Evolutionary conservation across 1,140 invertebrate species (phyloP).

Genomic region (Brachionus calyciflorus): DNA sequence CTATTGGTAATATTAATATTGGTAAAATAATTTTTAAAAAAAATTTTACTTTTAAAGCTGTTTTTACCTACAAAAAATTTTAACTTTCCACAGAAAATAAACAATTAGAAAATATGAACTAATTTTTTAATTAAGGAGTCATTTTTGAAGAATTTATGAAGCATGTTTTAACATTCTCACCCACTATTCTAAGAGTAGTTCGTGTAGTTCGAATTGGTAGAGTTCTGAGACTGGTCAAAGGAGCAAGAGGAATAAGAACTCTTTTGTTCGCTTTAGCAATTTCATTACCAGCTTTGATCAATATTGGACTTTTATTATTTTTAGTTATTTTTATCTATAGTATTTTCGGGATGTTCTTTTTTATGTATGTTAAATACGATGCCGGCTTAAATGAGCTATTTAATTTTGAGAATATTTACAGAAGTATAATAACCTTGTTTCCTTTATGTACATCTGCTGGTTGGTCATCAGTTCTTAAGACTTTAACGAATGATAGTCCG

Average conservation of each 20-base stretch:
- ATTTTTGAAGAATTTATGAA: constrained; percentile 91
- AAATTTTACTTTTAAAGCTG: no score
- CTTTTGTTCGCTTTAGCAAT: constrained; percentile 93
- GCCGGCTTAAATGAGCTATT: constrained; percentile 91
- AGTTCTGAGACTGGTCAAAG: constrained; percentile 91
- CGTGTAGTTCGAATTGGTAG: constrained; percentile 94
- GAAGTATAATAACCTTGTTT: constrained; percentile 95
- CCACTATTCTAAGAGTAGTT: constrained; percentile 90
- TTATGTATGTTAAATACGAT: constrained; percentile 91
- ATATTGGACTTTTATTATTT: constrained; percentile 94
- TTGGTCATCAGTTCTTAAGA: constrained; percentile 90
- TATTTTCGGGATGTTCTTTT: constrained; percentile 98
- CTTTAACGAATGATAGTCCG: constrained; percentile 81
- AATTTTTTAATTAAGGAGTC: constrained; percentile 70
- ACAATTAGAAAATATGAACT: constrained; percentile 48
- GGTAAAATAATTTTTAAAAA: no score
- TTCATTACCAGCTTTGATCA: constrained; percentile 94
- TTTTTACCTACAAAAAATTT: no score
- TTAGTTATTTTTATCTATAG: constrained; percentile 99
- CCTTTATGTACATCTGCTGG: constrained; percentile 97
- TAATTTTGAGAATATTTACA: constrained; percentile 97
- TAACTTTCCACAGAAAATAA: constrained; percentile 22
- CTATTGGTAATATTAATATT: no score
- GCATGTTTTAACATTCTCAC: constrained; percentile 88
- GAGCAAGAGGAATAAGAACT: constrained; percentile 92